These are phyloP conservation scores for Antitype chi DNA, from an alignment of 2,888 invertebrate genomes.

Conservation along the genomic window DNA sequence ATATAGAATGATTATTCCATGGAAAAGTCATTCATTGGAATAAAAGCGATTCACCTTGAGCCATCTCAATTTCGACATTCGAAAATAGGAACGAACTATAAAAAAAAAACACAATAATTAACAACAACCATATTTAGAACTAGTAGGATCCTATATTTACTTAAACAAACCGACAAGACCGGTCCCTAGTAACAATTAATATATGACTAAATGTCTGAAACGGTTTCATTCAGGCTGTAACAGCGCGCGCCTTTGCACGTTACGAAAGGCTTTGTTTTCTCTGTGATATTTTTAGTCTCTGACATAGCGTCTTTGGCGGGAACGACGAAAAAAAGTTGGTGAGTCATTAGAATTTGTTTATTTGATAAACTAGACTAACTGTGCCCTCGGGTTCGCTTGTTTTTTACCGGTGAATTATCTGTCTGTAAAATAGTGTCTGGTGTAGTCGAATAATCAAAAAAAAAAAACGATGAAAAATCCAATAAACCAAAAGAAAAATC, in stretches of 20 bases:
- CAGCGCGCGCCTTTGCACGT: slow-evolving; percentile 39
- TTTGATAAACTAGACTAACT: background rate
- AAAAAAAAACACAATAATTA: background rate
- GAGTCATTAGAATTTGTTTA: slow-evolving; percentile 23
- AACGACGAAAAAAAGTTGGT: slow-evolving; percentile 40
- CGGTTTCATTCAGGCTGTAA: slow-evolving; percentile 34
- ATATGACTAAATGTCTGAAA: slow-evolving; percentile 1
- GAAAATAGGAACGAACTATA: background rate
- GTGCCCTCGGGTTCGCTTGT: background rate
- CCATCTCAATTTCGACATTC: background rate
- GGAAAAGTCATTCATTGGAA: too few relatives aligned
- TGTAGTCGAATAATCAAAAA: too few relatives aligned
- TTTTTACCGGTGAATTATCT: too few relatives aligned
- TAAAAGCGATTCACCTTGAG: background rate
- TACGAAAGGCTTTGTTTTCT: slow-evolving; percentile 1
- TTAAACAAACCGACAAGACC: slow-evolving; percentile 7
- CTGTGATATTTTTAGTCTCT: slow-evolving; percentile 49
- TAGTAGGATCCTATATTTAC: slow-evolving; percentile 18
- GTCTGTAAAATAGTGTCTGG: too few relatives aligned
- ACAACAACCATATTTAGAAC: background rate
- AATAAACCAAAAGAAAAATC: too few relatives aligned
- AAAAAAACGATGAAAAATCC: too few relatives aligned
- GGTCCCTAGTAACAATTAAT: slow-evolving; percentile 26
- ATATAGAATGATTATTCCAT: too few relatives aligned
- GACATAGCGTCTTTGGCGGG: slow-evolving; percentile 63